Conservation (phyloP, 2,888 invertebrate species). For the Lepidochitona cinerea region DNA sequence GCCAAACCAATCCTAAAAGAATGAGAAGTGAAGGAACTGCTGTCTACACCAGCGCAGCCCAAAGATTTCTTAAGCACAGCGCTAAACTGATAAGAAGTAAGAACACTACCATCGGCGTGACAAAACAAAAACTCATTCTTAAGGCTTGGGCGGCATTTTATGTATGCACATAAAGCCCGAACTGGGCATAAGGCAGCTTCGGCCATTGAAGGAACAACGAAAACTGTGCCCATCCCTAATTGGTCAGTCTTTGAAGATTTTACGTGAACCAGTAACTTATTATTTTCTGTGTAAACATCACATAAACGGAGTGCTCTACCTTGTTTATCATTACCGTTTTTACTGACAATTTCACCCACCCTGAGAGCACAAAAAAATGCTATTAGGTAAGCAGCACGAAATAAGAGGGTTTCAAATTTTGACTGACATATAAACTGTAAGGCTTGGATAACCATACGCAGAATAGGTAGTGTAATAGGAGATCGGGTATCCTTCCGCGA, state of each 20-base stretch:
- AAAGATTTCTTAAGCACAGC: too few species aligned
- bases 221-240: neutral
- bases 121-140: too few species aligned
- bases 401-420: constrained; percentile 5
- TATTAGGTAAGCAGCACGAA: neutral
- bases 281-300: neutral
- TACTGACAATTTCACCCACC: neutral
- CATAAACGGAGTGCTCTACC: neutral
- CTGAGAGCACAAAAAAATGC: constrained; percentile 1
- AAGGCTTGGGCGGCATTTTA: too few species aligned
- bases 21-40: too few species aligned
- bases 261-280: neutral
- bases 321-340: neutral
- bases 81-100: too few species aligned
- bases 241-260: neutral
- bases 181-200: neutral
- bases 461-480: neutral
- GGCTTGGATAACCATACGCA: neutral
- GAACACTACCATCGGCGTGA: too few species aligned
- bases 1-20: too few species aligned
- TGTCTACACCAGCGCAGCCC: too few species aligned
- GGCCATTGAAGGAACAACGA: neutral
- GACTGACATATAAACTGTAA: neutral
- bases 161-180: neutral
- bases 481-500: neutral